phyloP scores from a whole-genome alignment of 2,113 vertebrate species.

The Urocynchramus pylzowi region DNA sequence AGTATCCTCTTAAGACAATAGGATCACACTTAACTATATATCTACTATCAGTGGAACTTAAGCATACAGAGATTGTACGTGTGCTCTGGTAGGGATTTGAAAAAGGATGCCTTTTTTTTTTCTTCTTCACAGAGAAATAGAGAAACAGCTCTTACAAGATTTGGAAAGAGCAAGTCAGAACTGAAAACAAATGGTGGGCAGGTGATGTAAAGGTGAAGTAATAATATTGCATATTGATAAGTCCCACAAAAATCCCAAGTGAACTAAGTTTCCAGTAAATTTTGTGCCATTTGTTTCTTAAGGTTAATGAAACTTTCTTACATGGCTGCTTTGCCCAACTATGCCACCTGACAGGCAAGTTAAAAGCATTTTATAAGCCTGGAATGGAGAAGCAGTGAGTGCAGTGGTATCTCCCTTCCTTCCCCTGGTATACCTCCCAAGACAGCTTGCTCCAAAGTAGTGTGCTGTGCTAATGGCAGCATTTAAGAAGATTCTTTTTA shows the following conservation, averaged over 20 bases:
- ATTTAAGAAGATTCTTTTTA: background rate
- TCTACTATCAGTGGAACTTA: background rate
- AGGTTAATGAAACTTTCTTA: background rate
- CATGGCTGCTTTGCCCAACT: background rate
- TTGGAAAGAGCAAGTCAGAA: background rate
- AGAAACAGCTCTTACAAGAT: background rate
- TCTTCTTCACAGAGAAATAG: background rate
- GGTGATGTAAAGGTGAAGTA: background rate
- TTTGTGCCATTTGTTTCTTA: background rate
- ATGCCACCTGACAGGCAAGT: background rate
- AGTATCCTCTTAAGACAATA: background rate
- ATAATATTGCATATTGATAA: background rate
- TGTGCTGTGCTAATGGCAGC: background rate
- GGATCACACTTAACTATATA: background rate
- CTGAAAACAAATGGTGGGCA: background rate
- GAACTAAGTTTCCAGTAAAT: background rate
- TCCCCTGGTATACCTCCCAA: background rate
- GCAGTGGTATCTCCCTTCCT: background rate
- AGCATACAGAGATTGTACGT: background rate
- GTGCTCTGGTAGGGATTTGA: background rate
- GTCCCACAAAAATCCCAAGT: background rate
- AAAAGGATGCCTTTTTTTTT: background rate
- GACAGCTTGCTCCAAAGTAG: background rate
- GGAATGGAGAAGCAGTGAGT: background rate
- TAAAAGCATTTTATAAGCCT: background rate